Base-by-base conservation (phyloP, 1,140 invertebrate species). In the Mycetomoellerius zeteki region DNA sequence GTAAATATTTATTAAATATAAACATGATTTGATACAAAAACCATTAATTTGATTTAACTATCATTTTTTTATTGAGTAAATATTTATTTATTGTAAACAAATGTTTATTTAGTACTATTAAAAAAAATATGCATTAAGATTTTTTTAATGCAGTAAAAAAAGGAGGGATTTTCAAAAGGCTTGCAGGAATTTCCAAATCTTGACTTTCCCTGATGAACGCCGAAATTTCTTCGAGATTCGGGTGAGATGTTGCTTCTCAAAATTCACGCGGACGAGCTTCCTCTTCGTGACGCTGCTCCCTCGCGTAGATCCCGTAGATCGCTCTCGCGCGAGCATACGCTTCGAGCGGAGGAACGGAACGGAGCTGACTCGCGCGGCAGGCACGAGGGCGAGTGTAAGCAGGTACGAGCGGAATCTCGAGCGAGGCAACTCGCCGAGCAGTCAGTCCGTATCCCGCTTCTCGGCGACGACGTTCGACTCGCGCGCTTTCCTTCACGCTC, bases 391-490 rank as follows among this genome's bases (percentile, higher is more conserved):
- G 75, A 81, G 65, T 54, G 30, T 54, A 37, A 82, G 80, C 37
- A 30, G 69, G 69, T 84, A 73, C 37, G 60, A 72, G 78, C 75
- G 73, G 75, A 75, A 80, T 58, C 76, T 76, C 89, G 90, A 77
- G 60, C 78, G 78, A 75, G 56, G 56, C 87, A 73, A n/a, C 37
- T 43, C 37, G 37, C 37, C 73, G 37, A 64, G 16, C 90, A 91
- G 90, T 91, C 90, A 91, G 90, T 91, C 81, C 76, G 87, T 90
- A 89, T 90, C 64, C 37, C 75, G 80, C 89, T 78, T 87, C 76
- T 65, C 89, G 80, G 30, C 89, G 75, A 87, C 85, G 87, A 64
- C 75, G 81, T 69, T 88, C 82, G 64, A 16, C 5, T 6, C 21
- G 43, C 47, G 33, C 30, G 33, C 43, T 54, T 54, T 21, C 65